Conservation (phyloP, 2,888 invertebrate genomes). For the Criorhina ranunculi region DNA sequence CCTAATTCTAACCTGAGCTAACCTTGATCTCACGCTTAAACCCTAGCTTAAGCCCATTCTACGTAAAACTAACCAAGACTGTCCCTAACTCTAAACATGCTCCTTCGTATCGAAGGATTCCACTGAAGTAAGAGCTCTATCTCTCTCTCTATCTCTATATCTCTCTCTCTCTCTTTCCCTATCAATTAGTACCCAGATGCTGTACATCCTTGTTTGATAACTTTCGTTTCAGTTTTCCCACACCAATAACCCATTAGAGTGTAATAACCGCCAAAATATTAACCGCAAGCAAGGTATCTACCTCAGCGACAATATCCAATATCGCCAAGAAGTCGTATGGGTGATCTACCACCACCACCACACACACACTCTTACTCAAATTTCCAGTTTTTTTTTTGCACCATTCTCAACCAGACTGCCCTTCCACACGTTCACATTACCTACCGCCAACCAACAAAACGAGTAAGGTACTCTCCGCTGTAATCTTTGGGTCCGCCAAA, state of each 20-base stretch:
- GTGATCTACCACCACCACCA: slow-evolving; percentile 60
- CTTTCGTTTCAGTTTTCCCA: slow-evolving; percentile 42
- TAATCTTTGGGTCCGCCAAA: slow-evolving; percentile 22
- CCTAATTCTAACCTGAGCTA: too few species aligned
- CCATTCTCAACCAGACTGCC: slow-evolving; percentile 27
- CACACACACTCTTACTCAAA: slow-evolving; percentile 39
- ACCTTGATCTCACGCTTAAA: too few species aligned
- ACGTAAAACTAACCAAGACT: too few species aligned
- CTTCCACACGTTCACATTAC: slow-evolving; percentile 55
- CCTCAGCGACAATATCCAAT: slow-evolving; percentile 49
- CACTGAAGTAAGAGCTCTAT: too few species aligned
- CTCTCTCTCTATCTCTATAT: too few species aligned
- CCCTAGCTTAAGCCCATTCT: too few species aligned
- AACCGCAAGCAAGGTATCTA: slow-evolving; percentile 40
- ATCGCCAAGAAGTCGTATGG: slow-evolving; percentile 52
- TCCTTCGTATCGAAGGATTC: too few species aligned
- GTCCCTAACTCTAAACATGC: too few species aligned
- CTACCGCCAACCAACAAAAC: slow-evolving; percentile 42
- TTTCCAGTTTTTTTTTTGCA: slow-evolving; percentile 63
- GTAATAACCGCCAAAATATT: slow-evolving; percentile 49
- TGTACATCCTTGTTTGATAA: too few species aligned
- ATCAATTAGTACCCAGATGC: too few species aligned
- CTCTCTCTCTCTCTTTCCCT: too few species aligned
- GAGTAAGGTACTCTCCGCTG: slow-evolving; percentile 39
- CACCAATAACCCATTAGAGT: slow-evolving; percentile 16